These are phyloP conservation scores for Rhynchotus rufescens DNA, from an alignment of 2,797 vertebrate genomes.

Conservation along the genomic window DNA sequence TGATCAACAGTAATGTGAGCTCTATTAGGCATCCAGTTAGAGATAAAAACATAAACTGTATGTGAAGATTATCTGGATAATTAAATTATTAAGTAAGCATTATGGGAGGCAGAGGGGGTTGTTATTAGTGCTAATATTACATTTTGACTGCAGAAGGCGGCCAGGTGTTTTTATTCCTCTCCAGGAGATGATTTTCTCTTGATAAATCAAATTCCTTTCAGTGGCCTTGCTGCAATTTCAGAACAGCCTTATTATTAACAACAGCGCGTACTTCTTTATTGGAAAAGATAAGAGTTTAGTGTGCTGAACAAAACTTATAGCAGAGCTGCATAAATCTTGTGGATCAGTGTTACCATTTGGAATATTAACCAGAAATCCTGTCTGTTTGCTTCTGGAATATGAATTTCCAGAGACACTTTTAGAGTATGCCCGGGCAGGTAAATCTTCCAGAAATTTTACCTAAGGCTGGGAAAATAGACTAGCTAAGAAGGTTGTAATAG, in stretches of 20 bases:
- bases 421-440: background rate
- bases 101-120: background rate
- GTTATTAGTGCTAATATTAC: slow-evolving; percentile 19
- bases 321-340: background rate
- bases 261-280: background rate
- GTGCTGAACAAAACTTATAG: background rate
- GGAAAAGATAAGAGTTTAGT: background rate
- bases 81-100: slow-evolving; percentile 41
- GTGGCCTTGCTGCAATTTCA: background rate
- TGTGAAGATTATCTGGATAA: slow-evolving; percentile 7
- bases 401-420: background rate
- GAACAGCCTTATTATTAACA: background rate
- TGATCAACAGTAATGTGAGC: background rate
- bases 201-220: slow-evolving; percentile 27
- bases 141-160: slow-evolving; percentile 34
- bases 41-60: background rate
- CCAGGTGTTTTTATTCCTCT: slow-evolving; percentile 30
- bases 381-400: background rate
- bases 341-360: background rate
- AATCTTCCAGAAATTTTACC: background rate
- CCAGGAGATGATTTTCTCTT: slow-evolving; percentile 11
- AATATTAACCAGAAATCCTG: background rate
- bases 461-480: background rate
- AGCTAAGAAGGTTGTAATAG: background rate
- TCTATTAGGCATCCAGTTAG: slow-evolving; percentile 1